A percentile compares a stretch with the other conserved stretches of the same genome.
Conservation (phyloP, 2,888 invertebrate species). For the Torymus tubicola region DNA sequence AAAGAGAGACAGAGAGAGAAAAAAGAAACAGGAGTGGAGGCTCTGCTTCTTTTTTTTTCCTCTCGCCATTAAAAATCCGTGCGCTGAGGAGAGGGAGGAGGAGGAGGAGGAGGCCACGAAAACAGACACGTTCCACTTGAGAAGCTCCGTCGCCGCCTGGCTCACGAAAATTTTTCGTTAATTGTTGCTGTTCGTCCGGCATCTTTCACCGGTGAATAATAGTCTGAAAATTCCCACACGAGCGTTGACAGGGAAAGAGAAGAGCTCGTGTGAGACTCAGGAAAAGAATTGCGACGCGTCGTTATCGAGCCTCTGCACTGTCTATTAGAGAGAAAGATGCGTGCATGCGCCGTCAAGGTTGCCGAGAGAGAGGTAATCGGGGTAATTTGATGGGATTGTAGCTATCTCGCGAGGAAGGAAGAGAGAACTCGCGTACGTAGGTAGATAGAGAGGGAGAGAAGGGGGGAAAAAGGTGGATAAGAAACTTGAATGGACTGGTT, state of each 20-base stretch:
- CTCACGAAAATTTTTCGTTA: neutral
- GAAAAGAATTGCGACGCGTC: neutral
- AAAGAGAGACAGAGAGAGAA: no score
- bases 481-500: constrained; percentile 55
- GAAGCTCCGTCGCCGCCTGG: neutral
- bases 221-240: neutral
- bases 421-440: constrained; percentile 30
- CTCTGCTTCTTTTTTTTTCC: neutral
- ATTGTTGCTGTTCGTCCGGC: neutral
- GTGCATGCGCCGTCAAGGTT: constrained; percentile 65
- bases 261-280: neutral
- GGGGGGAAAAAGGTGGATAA: constrained; percentile 52
- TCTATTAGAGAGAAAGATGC: constrained; percentile 62
- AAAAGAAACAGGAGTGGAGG: neutral
- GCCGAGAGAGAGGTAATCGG: constrained; percentile 64
- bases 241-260: constrained; percentile 41
- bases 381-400: constrained; percentile 70
- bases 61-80: constrained; percentile 11
- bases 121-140: constrained; percentile 30
- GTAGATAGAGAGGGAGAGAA: constrained; percentile 20
- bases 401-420: constrained; percentile 60
- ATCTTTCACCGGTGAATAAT: neutral
- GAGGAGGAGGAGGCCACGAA: constrained; percentile 19
- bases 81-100: no score
- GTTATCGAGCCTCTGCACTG: constrained; percentile 60